A percentile compares a stretch with the other conserved stretches of the same genome.
These are phyloP conservation scores for Montipora capitata DNA, from an alignment of 92 coral and sea anemone genomes.

Conservation along the genomic window DNA sequence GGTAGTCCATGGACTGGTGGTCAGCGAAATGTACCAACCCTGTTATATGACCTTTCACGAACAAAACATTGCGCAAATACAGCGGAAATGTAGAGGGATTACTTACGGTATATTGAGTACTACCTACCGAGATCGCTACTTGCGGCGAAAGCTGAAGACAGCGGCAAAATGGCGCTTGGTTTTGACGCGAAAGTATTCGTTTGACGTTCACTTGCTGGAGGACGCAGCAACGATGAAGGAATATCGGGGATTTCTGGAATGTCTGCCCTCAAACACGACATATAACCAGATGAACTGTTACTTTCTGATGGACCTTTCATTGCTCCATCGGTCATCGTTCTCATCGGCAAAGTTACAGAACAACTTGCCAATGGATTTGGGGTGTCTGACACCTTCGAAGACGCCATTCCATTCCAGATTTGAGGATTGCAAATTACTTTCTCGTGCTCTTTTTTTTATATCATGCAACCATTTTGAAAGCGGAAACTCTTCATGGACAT, in stretches of 20 bases:
- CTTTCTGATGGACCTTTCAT: not conserved
- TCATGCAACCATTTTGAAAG: no score
- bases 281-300: not conserved
- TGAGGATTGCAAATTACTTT: no score
- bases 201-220: slow-evolving; percentile 3
- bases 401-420: slow-evolving; percentile 29
- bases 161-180: slow-evolving; percentile 1
- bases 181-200: not conserved
- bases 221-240: slow-evolving; percentile 50
- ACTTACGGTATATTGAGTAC: no score
- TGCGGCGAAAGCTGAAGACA: not conserved
- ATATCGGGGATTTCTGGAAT: slow-evolving; percentile 46
- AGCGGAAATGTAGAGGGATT: no score
- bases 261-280: not conserved
- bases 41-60: no score
- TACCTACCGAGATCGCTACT: not conserved
- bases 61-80: not conserved
- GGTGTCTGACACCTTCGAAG: not conserved
- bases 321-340: not conserved
- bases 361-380: not conserved
- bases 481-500: no score
- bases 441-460: no score
- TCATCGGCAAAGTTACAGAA: not conserved
- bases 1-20: no score
- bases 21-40: no score